Conservation (phyloP, 1,140 invertebrate species). For the Drosophila micromelanica region DNA sequence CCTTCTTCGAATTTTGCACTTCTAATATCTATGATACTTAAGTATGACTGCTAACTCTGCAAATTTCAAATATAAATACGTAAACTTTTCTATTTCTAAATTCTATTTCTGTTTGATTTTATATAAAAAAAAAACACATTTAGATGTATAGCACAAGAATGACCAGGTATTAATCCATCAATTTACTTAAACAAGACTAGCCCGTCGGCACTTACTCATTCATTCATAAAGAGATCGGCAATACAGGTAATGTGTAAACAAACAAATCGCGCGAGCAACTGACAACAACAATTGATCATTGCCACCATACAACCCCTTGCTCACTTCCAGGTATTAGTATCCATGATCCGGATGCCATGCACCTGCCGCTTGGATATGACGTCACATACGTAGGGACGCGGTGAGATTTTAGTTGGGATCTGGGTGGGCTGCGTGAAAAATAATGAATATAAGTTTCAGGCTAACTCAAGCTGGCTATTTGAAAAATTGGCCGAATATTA, state of each 20-base stretch:
- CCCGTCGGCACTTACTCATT: slow-evolving; percentile 72
- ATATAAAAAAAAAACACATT: slow-evolving; percentile 4
- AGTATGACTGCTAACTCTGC: too few relatives aligned
- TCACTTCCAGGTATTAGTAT: background rate
- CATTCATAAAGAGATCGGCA: slow-evolving; percentile 76
- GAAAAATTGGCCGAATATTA: slow-evolving; percentile 12
- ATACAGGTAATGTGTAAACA: slow-evolving; percentile 63
- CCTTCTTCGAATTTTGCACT: too few relatives aligned
- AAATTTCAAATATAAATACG: too few relatives aligned
- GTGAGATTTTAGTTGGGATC: background rate
- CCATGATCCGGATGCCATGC: slow-evolving; percentile 24
- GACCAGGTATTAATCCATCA: slow-evolving; percentile 65
- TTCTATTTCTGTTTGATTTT: background rate
- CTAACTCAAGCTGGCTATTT: background rate
- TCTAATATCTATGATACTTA: too few relatives aligned
- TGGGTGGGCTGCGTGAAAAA: slow-evolving; percentile 26
- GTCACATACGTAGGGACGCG: slow-evolving; percentile 19
- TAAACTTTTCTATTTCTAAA: too few relatives aligned
- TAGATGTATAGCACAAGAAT: slow-evolving; percentile 5
- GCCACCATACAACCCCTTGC: slow-evolving; percentile 22
- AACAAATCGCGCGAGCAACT: slow-evolving; percentile 65
- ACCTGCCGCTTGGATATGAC: slow-evolving; percentile 26
- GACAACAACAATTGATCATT: slow-evolving; percentile 77
- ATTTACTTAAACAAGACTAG: slow-evolving; percentile 42
- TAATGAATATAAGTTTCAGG: slow-evolving; percentile 65